phyloP scores from a whole-genome alignment of 2,888 invertebrate species.

The Aromia moschata region DNA sequence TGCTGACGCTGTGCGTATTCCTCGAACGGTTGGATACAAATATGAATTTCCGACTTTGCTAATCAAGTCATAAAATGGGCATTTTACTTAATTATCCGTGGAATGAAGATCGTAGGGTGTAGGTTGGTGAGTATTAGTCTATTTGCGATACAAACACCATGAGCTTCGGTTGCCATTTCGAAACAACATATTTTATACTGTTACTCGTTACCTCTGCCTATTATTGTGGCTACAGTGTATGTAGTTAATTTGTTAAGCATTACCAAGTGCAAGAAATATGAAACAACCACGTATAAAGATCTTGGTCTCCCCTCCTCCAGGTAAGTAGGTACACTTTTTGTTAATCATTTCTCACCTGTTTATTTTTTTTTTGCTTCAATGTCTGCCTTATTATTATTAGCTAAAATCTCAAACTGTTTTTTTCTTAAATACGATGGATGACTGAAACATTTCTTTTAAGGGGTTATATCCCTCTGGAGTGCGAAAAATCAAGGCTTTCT shows the following conservation, averaged over 20 bases:
- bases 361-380: too few relatives aligned
- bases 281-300: constrained; percentile 12
- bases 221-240: background rate
- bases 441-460: too few relatives aligned
- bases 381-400: too few relatives aligned
- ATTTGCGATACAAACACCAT: too few relatives aligned
- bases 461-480: too few relatives aligned
- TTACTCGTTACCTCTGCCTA: background rate
- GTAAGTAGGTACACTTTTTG: too few relatives aligned
- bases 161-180: too few relatives aligned
- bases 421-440: too few relatives aligned
- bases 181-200: background rate
- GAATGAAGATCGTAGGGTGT: constrained; percentile 12
- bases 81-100: constrained; percentile 15
- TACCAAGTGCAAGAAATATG: constrained; percentile 1
- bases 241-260: background rate
- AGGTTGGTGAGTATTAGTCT: constrained; percentile 16
- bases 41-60: constrained; percentile 14
- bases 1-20: too few relatives aligned
- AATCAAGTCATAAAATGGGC: constrained; percentile 18
- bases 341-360: too few relatives aligned
- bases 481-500: too few relatives aligned
- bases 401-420: too few relatives aligned
- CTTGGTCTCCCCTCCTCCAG: background rate
- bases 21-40: constrained; percentile 11